Percentiles rank a stretch among this genome's conserved stretches.
phyloP scores from a whole-genome alignment of 2,797 vertebrate genomes.

The Myoxocephalus aenaeus region DNA sequence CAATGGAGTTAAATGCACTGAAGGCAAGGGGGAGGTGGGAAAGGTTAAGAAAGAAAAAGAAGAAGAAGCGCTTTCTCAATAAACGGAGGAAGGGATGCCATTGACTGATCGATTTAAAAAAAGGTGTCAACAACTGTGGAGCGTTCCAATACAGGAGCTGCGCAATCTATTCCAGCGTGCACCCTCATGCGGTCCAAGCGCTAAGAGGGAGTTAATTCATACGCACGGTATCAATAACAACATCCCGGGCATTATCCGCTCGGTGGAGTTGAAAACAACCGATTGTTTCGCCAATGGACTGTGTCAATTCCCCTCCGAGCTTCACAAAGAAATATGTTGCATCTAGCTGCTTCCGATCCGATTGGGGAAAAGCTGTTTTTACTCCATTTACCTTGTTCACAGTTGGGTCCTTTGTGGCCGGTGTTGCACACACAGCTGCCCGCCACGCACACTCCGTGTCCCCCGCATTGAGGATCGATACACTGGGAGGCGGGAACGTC shows the following conservation, averaged over 20 bases:
- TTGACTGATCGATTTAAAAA: constrained; percentile 69
- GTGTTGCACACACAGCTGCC: constrained; percentile 95
- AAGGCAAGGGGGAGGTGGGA: constrained; percentile 61
- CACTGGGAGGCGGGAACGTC: constrained; percentile 93
- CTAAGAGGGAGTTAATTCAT: constrained; percentile 78
- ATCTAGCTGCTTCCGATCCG: constrained; percentile 27
- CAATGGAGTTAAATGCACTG: constrained; percentile 91
- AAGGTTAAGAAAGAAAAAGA: constrained; percentile 60
- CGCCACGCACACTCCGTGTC: constrained; percentile 93
- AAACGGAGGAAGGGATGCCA: constrained; percentile 57
- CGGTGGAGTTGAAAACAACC: constrained; percentile 75
- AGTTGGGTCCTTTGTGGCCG: constrained; percentile 94
- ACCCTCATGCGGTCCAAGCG: constrained; percentile 66
- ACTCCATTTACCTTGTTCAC: constrained; percentile 91
- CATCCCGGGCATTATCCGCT: constrained; percentile 79
- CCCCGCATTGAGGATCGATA: constrained; percentile 92
- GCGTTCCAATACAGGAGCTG: constrained; percentile 52
- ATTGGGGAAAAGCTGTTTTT: constrained; percentile 1
- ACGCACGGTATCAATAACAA: constrained; percentile 76
- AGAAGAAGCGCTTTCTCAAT: constrained; percentile 36
- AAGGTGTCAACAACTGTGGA: constrained; percentile 69
- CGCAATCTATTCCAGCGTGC: constrained; percentile 64
- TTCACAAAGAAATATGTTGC: constrained; percentile 29
- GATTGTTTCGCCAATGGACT: constrained; percentile 72
- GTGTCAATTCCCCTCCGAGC: constrained; percentile 54